Evolutionary conservation across 2,797 vertebrate genomes (phyloP).

Genomic region (Sebastes oblongus): DNA sequence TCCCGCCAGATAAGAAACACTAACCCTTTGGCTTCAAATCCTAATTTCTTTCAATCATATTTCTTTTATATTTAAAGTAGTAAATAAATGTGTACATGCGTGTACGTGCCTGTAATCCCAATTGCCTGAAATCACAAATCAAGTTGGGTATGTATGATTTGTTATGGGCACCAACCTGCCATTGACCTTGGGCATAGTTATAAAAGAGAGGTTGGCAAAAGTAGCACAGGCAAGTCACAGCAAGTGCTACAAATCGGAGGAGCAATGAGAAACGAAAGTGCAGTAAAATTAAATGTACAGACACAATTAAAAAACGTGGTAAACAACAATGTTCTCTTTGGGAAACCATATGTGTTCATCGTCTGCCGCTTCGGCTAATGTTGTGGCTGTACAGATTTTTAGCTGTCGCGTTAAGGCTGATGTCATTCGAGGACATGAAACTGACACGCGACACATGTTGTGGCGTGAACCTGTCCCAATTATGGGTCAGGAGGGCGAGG

Average conservation of each 20-base stretch:
- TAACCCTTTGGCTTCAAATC: neutral
- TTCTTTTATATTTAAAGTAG: neutral
- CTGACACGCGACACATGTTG: neutral
- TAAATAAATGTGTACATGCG: slow-evolving; percentile 1
- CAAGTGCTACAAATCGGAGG: neutral
- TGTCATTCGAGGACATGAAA: neutral
- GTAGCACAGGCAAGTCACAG: neutral
- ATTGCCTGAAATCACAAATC: neutral
- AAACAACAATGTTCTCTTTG: neutral
- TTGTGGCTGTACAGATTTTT: neutral
- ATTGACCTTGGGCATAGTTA: neutral
- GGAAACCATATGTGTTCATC: neutral
- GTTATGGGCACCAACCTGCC: neutral
- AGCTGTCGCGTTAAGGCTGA: neutral
- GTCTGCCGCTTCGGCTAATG: neutral
- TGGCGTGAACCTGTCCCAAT: neutral
- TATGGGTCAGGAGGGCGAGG: neutral
- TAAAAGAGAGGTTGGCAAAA: neutral
- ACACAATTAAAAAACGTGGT: neutral
- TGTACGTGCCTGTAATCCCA: neutral
- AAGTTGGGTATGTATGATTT: neutral
- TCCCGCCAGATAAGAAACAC: neutral
- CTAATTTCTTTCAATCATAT: neutral
- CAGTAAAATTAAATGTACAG: neutral
- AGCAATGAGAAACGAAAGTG: neutral